Base-by-base conservation (phyloP, 2,113 vertebrate genomes). In the Heloderma charlesbogerti region DNA sequence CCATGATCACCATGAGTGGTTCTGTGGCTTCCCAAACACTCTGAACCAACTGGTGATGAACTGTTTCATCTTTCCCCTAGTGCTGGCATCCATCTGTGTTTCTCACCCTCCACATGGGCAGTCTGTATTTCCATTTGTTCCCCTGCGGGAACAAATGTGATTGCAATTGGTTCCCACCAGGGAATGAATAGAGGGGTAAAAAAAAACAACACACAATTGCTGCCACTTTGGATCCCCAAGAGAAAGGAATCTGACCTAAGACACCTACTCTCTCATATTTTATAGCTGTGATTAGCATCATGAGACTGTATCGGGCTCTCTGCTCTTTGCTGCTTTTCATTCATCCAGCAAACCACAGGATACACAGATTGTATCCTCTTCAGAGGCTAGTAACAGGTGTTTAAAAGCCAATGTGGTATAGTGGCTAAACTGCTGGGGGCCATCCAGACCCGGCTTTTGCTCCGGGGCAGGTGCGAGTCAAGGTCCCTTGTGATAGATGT, bases 161-260 rank as follows among this genome's bases (percentile, higher is more conserved):
- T 13, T 6, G 88, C 78, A 82, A 89, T 89, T 82, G 88, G 66
- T 71, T 89, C 88, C 88, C 88, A 71, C 88, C n/a, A 4, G 88
- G 78, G 78, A 89, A 71, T 51, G 51, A 82, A 82, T 82, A 57
- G n/a, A 89, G 31, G 66, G 51, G 79, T 37, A 31, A 57, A 63
- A 63, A 71, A 72, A 51, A 40, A 71, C n/a, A n/a, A n/a, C n/a
- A n/a, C n/a, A 48, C 79, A 66, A 88, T 45, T 81, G 88, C 66
- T 31, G 13, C 48, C 25, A 43, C 88, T 71, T 40, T 54, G 66
- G 66, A 40, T 31, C 1, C n/a, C 78, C 45, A 20, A 72, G 67
- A 82, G 78, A 51, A 89, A 72, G 37, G 43, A 54, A 72, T 88
- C 34, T 71, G 88, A 89, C 34, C n/a, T 12, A 22, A 45, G 31